Conservation (phyloP, 1,140 invertebrate species). For the Tetraneura akinire region DNA sequence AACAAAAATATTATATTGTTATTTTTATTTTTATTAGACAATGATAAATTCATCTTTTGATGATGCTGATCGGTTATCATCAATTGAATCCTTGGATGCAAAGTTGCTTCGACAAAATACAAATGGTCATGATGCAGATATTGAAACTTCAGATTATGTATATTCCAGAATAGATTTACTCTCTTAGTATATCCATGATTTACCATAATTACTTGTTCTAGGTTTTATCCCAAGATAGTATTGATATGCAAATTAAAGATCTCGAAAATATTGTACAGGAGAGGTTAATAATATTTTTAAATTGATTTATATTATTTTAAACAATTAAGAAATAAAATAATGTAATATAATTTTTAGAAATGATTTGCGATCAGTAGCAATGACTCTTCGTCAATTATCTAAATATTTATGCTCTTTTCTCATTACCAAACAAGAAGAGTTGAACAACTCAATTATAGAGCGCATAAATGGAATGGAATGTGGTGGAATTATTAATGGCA, state of each 20-base stretch:
- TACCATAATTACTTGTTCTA: background rate
- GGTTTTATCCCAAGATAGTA: conserved; percentile 47
- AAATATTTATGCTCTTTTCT: conserved; percentile 45
- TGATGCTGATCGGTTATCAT: conserved; percentile 26
- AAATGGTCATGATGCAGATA: conserved; percentile 20
- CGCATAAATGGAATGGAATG: conserved; percentile 36
- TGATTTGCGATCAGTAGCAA: conserved; percentile 41
- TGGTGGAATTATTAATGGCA: conserved; percentile 15
- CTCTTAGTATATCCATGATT: background rate
- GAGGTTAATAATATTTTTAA: background rate
- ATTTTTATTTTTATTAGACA: conserved; percentile 17
- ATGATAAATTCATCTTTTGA: conserved; percentile 41
- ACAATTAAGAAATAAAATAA: background rate
- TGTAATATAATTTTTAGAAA: conserved; percentile 8
- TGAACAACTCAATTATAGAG: conserved; percentile 43
- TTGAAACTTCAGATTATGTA: conserved; percentile 49
- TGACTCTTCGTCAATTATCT: conserved; percentile 31
- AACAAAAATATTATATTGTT: background rate
- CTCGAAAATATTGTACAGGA: conserved; percentile 46
- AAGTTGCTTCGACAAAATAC: conserved; percentile 2
- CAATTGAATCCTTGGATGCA: conserved; percentile 17
- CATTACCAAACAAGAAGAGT: conserved; percentile 39
- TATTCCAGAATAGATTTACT: background rate
- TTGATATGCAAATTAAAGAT: conserved; percentile 47
- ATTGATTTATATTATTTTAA: background rate